Evolutionary conservation across 2,797 vertebrate species (phyloP).

Genomic region (Phrynocephalus forsythii): DNA sequence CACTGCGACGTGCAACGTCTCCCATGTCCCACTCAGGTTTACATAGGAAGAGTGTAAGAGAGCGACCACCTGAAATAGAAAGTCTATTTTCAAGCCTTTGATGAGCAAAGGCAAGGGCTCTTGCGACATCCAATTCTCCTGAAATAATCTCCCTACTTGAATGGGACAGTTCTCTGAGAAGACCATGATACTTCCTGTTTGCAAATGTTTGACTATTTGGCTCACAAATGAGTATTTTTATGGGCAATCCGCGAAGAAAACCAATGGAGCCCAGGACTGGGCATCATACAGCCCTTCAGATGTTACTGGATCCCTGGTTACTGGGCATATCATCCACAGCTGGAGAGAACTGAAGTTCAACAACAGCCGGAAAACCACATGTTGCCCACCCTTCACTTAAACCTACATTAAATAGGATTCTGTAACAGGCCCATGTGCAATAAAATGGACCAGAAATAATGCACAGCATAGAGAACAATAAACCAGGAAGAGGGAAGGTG

Average conservation of each 20-base stretch:
- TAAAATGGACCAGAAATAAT: neutral
- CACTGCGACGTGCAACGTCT: too few species aligned
- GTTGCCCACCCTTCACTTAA: neutral
- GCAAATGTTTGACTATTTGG: neutral
- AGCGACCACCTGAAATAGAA: neutral
- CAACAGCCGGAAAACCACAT: neutral
- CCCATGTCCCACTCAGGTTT: neutral
- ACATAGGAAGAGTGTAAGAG: too few species aligned
- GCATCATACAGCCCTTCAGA: neutral
- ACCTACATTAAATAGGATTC: neutral
- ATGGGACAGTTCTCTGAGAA: neutral
- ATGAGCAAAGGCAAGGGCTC: neutral
- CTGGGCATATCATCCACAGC: neutral
- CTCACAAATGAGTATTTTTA: neutral
- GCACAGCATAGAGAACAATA: neutral
- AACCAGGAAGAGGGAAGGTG: neutral
- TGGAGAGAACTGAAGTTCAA: neutral
- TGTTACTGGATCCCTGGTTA: neutral
- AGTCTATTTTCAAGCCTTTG: neutral
- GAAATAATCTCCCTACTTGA: neutral
- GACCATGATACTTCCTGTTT: too few species aligned
- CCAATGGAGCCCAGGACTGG: neutral
- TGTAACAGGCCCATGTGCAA: neutral
- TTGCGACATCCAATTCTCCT: neutral
- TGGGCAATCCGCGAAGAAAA: neutral